These are phyloP conservation scores for Montifringilla adamsi DNA, from an alignment of 2,113 vertebrate genomes.

Conservation along the genomic window DNA sequence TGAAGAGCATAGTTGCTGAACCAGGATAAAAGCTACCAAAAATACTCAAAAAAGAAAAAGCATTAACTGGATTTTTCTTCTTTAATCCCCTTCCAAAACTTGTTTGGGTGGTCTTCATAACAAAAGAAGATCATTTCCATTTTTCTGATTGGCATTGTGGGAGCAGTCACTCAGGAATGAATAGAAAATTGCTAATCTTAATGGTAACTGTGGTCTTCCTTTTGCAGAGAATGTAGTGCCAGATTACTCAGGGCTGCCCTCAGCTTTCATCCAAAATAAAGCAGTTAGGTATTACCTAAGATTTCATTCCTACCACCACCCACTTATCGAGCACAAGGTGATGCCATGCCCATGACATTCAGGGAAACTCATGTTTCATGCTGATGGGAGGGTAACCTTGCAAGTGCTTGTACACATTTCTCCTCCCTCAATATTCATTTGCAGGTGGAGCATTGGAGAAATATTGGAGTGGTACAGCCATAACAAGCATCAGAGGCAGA, in stretches of 20 bases:
- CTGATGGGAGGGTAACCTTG: background rate
- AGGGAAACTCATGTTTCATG: background rate
- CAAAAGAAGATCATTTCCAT: background rate
- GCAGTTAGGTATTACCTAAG: background rate
- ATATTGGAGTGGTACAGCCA: background rate
- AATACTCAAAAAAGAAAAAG: background rate
- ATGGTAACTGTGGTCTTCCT: background rate
- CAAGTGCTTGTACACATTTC: background rate
- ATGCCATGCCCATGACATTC: accelerated
- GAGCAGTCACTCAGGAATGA: background rate
- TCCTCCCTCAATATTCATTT: background rate
- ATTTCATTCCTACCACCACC: background rate
- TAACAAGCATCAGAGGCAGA: background rate
- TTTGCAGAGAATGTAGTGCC: background rate
- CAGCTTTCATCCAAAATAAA: background rate
- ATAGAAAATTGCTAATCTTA: background rate
- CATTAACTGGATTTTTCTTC: background rate
- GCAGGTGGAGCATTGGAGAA: background rate
- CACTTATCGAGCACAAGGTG: accelerated
- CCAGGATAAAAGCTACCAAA: background rate
- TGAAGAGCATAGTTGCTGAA: background rate
- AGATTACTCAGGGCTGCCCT: background rate
- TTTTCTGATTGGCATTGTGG: background rate
- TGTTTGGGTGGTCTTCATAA: background rate
- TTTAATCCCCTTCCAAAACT: background rate